Conservation (phyloP, 2,797 vertebrate species). For the Craterocephalus amniculus region DNA sequence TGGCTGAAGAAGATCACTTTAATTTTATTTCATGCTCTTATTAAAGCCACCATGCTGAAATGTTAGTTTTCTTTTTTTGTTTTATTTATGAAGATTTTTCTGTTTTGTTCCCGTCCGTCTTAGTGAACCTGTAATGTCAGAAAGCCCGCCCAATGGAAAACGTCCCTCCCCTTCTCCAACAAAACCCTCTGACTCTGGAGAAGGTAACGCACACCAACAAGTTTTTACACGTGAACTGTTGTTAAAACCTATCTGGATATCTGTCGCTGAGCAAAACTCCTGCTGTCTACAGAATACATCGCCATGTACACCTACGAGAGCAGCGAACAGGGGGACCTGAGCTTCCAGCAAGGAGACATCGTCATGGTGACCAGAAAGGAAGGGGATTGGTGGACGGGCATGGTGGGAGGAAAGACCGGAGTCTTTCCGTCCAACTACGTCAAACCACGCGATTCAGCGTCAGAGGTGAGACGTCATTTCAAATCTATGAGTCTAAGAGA, state of each 20-base stretch:
- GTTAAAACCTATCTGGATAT: fast-evolving
- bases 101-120: background rate
- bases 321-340: conserved; percentile 97
- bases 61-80: no score
- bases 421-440: conserved; percentile 99
- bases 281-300: conserved; percentile 86
- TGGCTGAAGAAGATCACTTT: no score
- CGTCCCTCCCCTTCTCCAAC: conserved; percentile 91
- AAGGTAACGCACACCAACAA: conserved; percentile 84
- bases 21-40: no score
- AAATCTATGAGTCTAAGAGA: background rate
- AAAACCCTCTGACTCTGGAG: conserved; percentile 87
- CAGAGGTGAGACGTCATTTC: conserved; percentile 62
- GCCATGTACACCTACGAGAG: conserved; percentile 99
- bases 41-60: no score
- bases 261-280: background rate
- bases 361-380: conserved; percentile 97
- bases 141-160: conserved; percentile 93
- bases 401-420: conserved; percentile 90
- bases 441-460: conserved; percentile 90
- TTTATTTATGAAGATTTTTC: background rate
- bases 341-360: conserved; percentile 97
- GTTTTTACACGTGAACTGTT: background rate
- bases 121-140: conserved; percentile 89
- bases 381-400: conserved; percentile 99